These are phyloP conservation scores for Heliothis subflexa DNA, from an alignment of 1,140 invertebrate genomes.

Conservation along the genomic window DNA sequence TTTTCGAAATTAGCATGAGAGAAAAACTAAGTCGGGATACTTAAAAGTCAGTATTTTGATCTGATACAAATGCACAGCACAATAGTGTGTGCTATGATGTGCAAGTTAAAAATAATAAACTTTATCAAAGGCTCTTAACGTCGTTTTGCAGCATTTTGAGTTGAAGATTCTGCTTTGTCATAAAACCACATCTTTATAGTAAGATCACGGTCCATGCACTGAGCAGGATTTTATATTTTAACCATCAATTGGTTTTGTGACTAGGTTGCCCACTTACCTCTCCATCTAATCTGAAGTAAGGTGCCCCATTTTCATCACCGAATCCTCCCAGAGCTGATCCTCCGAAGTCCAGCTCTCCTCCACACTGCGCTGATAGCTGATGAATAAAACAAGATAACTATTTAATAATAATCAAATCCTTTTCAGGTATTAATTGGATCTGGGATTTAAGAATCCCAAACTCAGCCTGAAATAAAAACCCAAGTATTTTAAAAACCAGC, in stretches of 20 bases:
- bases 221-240: no score
- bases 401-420: constrained; percentile 26
- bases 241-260: neutral
- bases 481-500: no score
- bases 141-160: no score
- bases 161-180: no score
- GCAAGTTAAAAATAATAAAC: no score
- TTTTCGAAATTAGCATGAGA: neutral
- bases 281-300: constrained; percentile 84
- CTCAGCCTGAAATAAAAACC: no score
- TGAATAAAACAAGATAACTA: constrained; percentile 49
- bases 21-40: no score
- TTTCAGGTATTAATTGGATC: neutral
- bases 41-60: no score
- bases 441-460: neutral
- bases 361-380: constrained; percentile 83
- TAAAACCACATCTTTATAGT: no score
- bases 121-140: no score
- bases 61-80: neutral
- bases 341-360: constrained; percentile 83
- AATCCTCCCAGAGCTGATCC: constrained; percentile 81
- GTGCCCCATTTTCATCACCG: constrained; percentile 81
- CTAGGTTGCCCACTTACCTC: constrained; percentile 69
- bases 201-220: no score
- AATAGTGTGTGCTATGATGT: no score